Evolutionary conservation across 2,888 invertebrate species (phyloP), one percentile per base, ranked within the genome.

Genomic region (Gandaritis pyraliata): DNA sequence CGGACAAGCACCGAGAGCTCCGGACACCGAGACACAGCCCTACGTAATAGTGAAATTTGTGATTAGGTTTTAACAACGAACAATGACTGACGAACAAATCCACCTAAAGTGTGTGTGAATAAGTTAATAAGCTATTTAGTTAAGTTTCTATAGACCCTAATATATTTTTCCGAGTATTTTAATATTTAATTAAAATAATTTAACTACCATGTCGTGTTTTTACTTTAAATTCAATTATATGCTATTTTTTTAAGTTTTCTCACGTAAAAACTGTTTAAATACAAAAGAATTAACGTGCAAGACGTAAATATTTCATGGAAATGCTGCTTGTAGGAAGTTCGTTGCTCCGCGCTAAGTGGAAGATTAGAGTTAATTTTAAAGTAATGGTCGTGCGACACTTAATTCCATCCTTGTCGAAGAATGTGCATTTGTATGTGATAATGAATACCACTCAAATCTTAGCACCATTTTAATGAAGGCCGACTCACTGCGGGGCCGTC

Each of bases 1-100:
- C 94, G 0, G 92, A 93, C 47, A 90, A 88, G 52, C 73, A 69
- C 30, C 62, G 90, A 29, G 93, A 90, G 73, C 77, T 92, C 7
- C 93, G 94, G 70, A 94, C 95, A 1, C 94, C 95, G 0, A 78
- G 93, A 67, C 93, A 93, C 64, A 94, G 93, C 75, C 94, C 93
- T 2, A 92, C 92, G 13, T 63, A 51, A 10, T 46, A 48, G 47
- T 48, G 48, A 30, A 58, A 56, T 39, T 47, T 59, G 61, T 57
- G 62, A 61, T 56, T 46, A 51, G 59, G 30, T 55, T 39, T 15
- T 56, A 58, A 64, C 66, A 69, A 69, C 72, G 73, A 77, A 73
- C 68, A 72, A 53, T 76, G 79, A 76, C 74, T 73, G 74, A 77
- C 67, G 68, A 77, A 76, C 73, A 53, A 69, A 75, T 71, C 76